Base-by-base conservation (phyloP, 1,140 invertebrate species). In the Drosophila sp. region DNA sequence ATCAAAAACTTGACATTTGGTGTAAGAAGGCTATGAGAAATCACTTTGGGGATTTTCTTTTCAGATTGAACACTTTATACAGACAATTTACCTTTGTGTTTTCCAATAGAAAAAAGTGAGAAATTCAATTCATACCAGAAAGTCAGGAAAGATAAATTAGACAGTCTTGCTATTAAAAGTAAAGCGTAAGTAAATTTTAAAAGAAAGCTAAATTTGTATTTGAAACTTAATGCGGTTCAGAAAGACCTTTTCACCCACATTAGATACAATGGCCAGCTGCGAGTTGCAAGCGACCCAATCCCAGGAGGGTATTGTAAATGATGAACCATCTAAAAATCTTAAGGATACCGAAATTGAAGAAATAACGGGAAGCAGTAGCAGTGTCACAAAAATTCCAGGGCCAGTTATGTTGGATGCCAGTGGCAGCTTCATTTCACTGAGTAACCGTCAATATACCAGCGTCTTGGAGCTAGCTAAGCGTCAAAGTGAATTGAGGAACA, bases 111-210 rank as follows among this genome's bases (percentile, higher is more conserved):
- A 60, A 65, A 76, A 68, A 62, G 27, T 41, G 11, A 58, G 29
- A 73, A 64, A 75, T 25, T 58, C 23, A 40, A 69, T 58, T 78
- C 65, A 60, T 66, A 61, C 35, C 62, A 56, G 56, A 32, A 25
- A 69, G 57, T 40, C 64, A 62, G 23, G 23, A 50, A 56, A 44
- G 68, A 47, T 73, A 84, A 77, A 80, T 80, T 41, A 57, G 67
- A 65, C 73, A 76, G 81, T 77, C 57, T 77, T 80, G 80, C 72
- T 54, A 47, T 55, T 74, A 70, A 85, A 80, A 77, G 70, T 77
- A 44, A 62, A 66, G 73, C 73, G 81, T 84, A 78, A 80, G 81
- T 75, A 58, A 7, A 30, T 54, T 35, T 40, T 41, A 23, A 33
- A 27, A 40, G 4, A 35, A 55, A 44, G 1, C 4, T 68, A 58